Evolutionary conservation across 37 sponge, comb jelly and placozoan genomes (phyloP), one percentile per base, ranked within the genome.

Genomic region (Hexactinellida sp.): DNA sequence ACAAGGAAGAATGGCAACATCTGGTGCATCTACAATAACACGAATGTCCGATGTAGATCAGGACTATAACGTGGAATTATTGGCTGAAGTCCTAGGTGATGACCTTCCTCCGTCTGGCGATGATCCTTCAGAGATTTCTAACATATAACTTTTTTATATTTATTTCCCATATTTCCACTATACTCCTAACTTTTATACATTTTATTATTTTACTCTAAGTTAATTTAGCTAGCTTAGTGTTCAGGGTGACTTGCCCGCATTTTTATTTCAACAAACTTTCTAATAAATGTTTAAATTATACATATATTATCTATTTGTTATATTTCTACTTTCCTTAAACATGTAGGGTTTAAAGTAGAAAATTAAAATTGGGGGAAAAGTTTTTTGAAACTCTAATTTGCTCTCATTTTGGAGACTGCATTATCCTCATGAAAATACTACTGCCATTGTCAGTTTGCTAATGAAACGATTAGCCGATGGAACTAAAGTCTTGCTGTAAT

Each of bases 11-110:
- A 25, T 7, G 21, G 76, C 19, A 1, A 63, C 30, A 7, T 63
- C 76, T 3, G 30, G 30, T 7, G 76, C 76, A 3, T 63, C 76
- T 5, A 63, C 76, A 32, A 10, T 63, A 7, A 63, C 76, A 23
- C 25, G 76, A 25, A 63, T 63, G 76, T 63, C 76, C 76, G 76
- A 63, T 63, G 76, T 63, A 21, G 76, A 63, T 63, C 76, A 63
- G 25, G 76, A 63, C 30, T 63, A 63, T 23, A 63, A 63, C 34
- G 76, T 63, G 25, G 76, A 63, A 32, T 63, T 63, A 28, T 63
- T 63, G 34, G 76, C 76, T 25, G 76, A 63, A 23, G 76, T 63
- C 5, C 13, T 63, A n/a, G 76, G 76, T 63, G 76, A 63, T 63
- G 76, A 63, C 13, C 30, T 63, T 10, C 76, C 76, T 63, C 76